Evolutionary conservation across 2,888 invertebrate genomes (phyloP).

Genomic region (Listrodromus nycthemerus): DNA sequence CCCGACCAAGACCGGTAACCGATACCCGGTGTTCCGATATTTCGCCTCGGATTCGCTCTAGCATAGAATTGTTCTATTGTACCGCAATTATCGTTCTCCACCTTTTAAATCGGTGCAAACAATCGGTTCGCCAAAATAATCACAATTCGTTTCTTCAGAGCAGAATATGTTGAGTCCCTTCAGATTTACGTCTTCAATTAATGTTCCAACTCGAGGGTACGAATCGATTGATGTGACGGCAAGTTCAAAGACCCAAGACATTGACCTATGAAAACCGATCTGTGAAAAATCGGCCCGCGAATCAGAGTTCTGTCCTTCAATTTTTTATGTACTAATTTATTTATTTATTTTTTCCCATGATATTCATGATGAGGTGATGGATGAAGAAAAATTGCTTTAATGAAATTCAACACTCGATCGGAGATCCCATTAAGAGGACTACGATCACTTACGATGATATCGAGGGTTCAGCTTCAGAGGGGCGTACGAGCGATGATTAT

Average conservation of each 20-base stretch:
- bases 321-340: background rate
- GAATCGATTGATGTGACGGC: background rate
- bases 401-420: background rate
- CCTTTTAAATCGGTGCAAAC: background rate
- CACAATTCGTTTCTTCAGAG: background rate
- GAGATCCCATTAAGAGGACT: background rate
- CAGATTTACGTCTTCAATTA: background rate
- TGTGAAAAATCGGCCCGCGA: background rate
- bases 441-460: constrained; percentile 2
- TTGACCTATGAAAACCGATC: background rate
- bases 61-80: constrained; percentile 14
- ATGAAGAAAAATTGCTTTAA: background rate
- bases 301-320: background rate
- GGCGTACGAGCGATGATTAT: too few species aligned
- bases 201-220: background rate
- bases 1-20: constrained; percentile 21
- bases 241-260: background rate
- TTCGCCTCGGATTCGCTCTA: background rate
- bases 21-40: constrained; percentile 18
- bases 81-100: background rate
- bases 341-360: background rate
- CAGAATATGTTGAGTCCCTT: background rate
- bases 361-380: background rate
- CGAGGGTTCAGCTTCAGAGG: background rate
- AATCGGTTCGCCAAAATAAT: too few species aligned